Conservation (phyloP, 2,888 invertebrate genomes). For the Exephanes ischioxanthus region DNA sequence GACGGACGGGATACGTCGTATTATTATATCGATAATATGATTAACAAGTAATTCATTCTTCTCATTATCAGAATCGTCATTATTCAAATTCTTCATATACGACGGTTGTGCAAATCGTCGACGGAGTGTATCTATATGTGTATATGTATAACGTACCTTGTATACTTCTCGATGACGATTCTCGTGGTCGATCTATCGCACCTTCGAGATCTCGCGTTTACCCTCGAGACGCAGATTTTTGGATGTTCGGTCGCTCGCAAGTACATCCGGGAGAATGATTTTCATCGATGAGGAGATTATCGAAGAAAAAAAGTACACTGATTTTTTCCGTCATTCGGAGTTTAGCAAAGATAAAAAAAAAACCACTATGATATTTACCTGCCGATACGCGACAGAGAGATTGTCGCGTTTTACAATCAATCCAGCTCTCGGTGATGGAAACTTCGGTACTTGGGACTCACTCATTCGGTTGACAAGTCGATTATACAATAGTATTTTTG, state of each 20-base stretch:
- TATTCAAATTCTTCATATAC: conserved; percentile 57
- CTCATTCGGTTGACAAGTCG: background rate
- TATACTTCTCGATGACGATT: conserved; percentile 55
- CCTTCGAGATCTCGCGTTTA: conserved; percentile 4
- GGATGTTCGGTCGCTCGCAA: conserved; percentile 3
- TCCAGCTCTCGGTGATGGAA: conserved; percentile 57
- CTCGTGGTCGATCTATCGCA: conserved; percentile 25
- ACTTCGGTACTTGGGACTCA: conserved; percentile 29
- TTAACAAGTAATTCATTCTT: conserved; percentile 63
- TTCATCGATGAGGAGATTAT: conserved; percentile 19
- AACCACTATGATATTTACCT: conserved; percentile 44
- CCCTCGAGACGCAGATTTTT: conserved; percentile 16
- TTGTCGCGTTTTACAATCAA: conserved; percentile 70
- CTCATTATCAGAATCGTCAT: conserved; percentile 66
- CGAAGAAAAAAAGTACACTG: conserved; percentile 20
- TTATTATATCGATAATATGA: conserved; percentile 52
- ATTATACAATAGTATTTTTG: background rate
- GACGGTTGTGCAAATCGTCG: conserved; percentile 47
- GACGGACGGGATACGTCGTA: conserved; percentile 20
- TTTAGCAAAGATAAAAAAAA: conserved; percentile 21
- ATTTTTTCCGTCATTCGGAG: conserved; percentile 31
- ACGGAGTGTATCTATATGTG: conserved; percentile 70
- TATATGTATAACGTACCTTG: conserved; percentile 70
- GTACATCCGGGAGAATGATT: conserved; percentile 14
- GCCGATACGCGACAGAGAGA: conserved; percentile 57